Evolutionary conservation across 2,113 vertebrate genomes (phyloP), one percentile per base, ranked within the genome.

Genomic region (Cyprinus carpio): DNA sequence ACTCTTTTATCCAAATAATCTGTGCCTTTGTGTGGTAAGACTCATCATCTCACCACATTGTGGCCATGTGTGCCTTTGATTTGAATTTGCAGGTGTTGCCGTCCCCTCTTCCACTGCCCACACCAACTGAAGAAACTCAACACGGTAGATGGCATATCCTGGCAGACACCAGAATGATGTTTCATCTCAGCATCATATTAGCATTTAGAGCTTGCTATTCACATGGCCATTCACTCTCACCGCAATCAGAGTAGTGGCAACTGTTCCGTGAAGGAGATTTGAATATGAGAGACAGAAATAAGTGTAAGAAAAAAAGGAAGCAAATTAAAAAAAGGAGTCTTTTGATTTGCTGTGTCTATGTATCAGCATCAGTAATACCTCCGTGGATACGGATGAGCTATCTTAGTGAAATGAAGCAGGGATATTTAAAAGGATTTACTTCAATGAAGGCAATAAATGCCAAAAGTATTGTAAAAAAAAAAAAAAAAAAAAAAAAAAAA

Each of bases 251-350:
- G 16, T 54, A 34, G 76, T 81, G 80, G 74, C 87, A 87, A 91
- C 88, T 88, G 87, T 29, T 85, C 80, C 74, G 37, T 90, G 89
- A 91, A 90, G 90, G 88, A 84, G 87, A 84, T 62, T 51, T 29
- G 49, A 85, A 75, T 46, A 64, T 0, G 18, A 81, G 37, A 34
- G 75, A 18, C 43, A 46, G 43, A 46, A 46, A 46, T 46, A 46
- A 46, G 11, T 46, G 43, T 11, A 46, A 46, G 43, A 27, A 23
- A 77, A 54, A 51, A n/a, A n/a, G 20, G 20, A 37, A 37, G 6
- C 31, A 60, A 31, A 37, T 60, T 37, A 4, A 58, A 58, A 58
- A 58, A 34, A 46, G 31, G 4, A 34, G 75, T 58, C 29, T 58
- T 58, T 78, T 23, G 10, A 58, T 78, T 58, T n/a, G 51, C 16